phyloP scores from a whole-genome alignment of 2,113 vertebrate genomes.

The Plotosus lineatus region DNA sequence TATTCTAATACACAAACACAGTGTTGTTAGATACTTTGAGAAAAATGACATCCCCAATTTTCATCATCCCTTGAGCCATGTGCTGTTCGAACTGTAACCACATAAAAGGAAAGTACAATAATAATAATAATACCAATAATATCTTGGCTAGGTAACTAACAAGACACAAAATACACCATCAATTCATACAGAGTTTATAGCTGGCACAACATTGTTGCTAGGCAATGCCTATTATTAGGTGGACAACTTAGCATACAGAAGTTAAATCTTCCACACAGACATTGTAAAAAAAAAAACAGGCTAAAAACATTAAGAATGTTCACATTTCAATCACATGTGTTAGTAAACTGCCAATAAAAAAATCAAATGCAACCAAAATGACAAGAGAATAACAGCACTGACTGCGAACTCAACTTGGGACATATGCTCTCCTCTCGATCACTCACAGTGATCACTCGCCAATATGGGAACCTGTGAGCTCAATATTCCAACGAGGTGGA shows the following conservation, averaged over 20 bases:
- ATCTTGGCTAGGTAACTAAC: neutral
- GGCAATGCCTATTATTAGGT: neutral
- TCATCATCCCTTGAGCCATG: neutral
- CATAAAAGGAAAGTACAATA: neutral
- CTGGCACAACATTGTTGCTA: neutral
- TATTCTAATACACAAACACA: conserved; percentile 2
- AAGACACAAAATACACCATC: neutral
- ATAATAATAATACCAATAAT: neutral
- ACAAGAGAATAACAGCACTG: neutral
- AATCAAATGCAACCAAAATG: neutral
- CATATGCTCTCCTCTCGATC: neutral
- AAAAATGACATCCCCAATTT: neutral
- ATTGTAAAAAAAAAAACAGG: neutral
- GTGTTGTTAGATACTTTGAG: neutral
- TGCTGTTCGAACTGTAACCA: neutral
- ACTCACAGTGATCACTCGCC: too few relatives aligned
- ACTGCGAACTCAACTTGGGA: neutral
- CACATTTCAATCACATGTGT: neutral
- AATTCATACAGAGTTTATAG: neutral
- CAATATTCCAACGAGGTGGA: too few relatives aligned
- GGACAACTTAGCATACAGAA: neutral
- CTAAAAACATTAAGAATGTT: neutral
- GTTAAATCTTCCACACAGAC: neutral
- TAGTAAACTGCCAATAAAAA: neutral
- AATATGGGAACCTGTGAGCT: too few relatives aligned